phyloP scores from a whole-genome alignment of 2,888 invertebrate species.

The Apoda limacodes region DNA sequence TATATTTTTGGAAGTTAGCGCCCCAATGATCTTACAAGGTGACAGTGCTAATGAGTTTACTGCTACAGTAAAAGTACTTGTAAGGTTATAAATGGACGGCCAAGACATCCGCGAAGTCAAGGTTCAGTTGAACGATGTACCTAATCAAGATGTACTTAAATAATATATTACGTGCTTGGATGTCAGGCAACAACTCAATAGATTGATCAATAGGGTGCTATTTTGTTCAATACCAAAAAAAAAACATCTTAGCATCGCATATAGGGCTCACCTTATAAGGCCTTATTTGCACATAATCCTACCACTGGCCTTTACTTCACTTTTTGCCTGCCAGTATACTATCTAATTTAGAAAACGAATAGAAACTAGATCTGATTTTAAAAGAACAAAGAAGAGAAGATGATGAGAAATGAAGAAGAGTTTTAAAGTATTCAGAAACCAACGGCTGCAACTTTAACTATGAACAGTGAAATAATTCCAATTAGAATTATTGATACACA shows the following conservation, averaged over 20 bases:
- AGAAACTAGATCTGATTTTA: no score
- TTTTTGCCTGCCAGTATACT: no score
- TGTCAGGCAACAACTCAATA: constrained; percentile 24
- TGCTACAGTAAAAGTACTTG: constrained; percentile 10
- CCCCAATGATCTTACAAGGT: constrained; percentile 12
- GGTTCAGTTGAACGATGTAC: constrained; percentile 9
- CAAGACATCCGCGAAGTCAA: constrained; percentile 12
- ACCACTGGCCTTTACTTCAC: neutral
- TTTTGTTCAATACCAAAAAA: constrained; percentile 24
- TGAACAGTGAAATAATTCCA: no score
- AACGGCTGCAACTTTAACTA: no score
- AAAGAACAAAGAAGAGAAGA: no score
- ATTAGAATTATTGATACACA: no score
- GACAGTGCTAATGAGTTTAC: constrained; percentile 14
- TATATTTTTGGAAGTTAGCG: constrained; percentile 15
- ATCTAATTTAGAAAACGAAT: no score
- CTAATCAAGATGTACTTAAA: constrained; percentile 25
- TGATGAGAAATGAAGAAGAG: no score
- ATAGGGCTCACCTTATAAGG: constrained; percentile 23
- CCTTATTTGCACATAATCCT: constrained; percentile 22
- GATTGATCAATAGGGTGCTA: constrained; percentile 26
- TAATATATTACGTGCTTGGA: constrained; percentile 25
- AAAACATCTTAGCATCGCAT: constrained; percentile 21
- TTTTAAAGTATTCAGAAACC: no score
- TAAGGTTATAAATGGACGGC: constrained; percentile 14